Conservation (phyloP, 2,888 invertebrate species). For the Rotaria magnacalcarata region DNA sequence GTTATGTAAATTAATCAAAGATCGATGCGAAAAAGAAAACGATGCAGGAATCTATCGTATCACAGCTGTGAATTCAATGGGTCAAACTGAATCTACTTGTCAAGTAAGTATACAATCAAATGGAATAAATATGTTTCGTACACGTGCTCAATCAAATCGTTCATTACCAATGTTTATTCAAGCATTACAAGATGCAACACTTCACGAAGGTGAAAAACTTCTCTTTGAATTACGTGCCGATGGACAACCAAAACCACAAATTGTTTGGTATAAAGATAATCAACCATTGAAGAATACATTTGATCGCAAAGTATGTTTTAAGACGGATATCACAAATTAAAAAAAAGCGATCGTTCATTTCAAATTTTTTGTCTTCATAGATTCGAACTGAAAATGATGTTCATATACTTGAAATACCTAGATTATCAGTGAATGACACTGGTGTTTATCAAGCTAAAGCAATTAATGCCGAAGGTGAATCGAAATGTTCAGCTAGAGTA, state of each 20-base stretch:
- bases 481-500: conserved; percentile 74
- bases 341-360: neutral
- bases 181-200: conserved; percentile 41
- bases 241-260: conserved; percentile 56
- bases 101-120: conserved; percentile 23
- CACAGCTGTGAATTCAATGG: conserved; percentile 26
- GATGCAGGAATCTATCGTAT: conserved; percentile 28
- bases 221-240: conserved; percentile 55
- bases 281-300: conserved; percentile 63
- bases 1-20: conserved; percentile 63
- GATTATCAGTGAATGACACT: conserved; percentile 68
- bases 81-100: conserved; percentile 19
- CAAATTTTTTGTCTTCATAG: neutral
- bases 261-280: conserved; percentile 82
- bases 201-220: conserved; percentile 55
- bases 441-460: conserved; percentile 76
- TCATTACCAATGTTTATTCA: neutral
- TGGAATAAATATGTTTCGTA: neutral
- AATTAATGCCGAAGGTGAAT: conserved; percentile 69
- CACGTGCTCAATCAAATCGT: neutral
- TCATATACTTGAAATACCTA: conserved; percentile 66
- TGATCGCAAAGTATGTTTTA: conserved; percentile 63
- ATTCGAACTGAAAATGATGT: conserved; percentile 56
- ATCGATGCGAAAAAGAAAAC: conserved; percentile 67
- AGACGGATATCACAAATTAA: too few species aligned